These are phyloP conservation scores for Trichopoda pennipes DNA, from an alignment of 2,888 invertebrate species.

Conservation along the genomic window DNA sequence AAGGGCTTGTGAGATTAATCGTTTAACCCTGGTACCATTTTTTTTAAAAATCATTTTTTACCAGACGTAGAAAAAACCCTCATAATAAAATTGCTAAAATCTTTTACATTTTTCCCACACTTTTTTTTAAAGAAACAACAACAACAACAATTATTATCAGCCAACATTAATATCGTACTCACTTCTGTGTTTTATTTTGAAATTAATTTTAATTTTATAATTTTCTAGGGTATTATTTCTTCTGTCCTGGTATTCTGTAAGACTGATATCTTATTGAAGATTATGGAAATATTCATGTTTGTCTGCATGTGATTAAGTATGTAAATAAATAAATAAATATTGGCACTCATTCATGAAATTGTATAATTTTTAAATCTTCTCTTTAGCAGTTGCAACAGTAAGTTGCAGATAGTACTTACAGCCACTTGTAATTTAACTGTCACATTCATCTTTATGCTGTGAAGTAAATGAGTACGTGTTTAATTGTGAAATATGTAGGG, in stretches of 20 bases:
- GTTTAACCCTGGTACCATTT: too few species aligned
- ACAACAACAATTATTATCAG: background rate
- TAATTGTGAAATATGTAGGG: conserved; percentile 42
- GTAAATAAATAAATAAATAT: conserved; percentile 59
- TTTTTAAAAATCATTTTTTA: too few species aligned
- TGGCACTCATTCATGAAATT: conserved; percentile 68
- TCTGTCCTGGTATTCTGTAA: conserved; percentile 4
- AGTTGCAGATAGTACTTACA: conserved; percentile 14
- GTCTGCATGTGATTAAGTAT: conserved; percentile 20
- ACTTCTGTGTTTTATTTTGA: conserved; percentile 7
- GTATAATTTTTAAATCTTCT: conserved; percentile 49
- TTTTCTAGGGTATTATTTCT: conserved; percentile 39
- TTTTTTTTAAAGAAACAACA: background rate
- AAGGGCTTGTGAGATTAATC: too few species aligned
- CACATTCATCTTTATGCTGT: conserved; percentile 33
- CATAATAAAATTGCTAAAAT: background rate
- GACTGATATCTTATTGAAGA: conserved; percentile 38
- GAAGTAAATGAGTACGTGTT: conserved; percentile 31
- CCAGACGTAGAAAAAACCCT: too few species aligned
- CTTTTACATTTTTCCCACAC: background rate
- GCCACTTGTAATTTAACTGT: conserved; percentile 25
- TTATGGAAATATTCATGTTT: conserved; percentile 19
- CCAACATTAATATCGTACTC: background rate
- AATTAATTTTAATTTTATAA: conserved; percentile 40
- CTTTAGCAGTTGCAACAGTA: background rate